Conservation (phyloP, 2,113 vertebrate genomes). For the Entelurus aequoreus region DNA sequence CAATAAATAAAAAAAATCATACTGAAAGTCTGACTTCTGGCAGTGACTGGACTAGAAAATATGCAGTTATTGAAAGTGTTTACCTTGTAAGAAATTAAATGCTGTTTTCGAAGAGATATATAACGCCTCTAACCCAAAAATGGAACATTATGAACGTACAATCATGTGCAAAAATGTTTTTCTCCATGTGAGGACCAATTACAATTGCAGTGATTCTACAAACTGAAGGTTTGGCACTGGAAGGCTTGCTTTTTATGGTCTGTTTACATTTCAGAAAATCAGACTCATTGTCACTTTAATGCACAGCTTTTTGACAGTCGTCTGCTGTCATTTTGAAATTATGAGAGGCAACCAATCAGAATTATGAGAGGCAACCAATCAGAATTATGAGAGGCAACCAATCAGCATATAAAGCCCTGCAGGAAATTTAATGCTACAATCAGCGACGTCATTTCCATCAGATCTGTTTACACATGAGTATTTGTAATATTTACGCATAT, state of each 20-base stretch:
- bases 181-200: no score
- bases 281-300: slow-evolving; percentile 2
- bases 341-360: slow-evolving; percentile 46
- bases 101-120: no score
- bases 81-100: no score
- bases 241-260: slow-evolving; percentile 1
- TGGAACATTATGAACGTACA: not conserved
- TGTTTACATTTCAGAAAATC: not conserved
- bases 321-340: slow-evolving; percentile 29
- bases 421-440: slow-evolving; percentile 12
- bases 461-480: not conserved
- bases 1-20: no score
- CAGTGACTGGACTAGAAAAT: no score
- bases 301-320: not conserved
- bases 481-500: not conserved
- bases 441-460: slow-evolving; percentile 12
- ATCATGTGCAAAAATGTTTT: not conserved
- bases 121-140: no score
- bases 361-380: slow-evolving; percentile 15
- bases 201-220: no score
- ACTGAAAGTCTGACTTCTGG: no score
- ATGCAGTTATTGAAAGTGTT: no score
- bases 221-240: not conserved
- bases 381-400: not conserved
- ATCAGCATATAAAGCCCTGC: slow-evolving; percentile 13